phyloP scores from a whole-genome alignment of 2,113 vertebrate genomes.

The Pterocles gutturalis region DNA sequence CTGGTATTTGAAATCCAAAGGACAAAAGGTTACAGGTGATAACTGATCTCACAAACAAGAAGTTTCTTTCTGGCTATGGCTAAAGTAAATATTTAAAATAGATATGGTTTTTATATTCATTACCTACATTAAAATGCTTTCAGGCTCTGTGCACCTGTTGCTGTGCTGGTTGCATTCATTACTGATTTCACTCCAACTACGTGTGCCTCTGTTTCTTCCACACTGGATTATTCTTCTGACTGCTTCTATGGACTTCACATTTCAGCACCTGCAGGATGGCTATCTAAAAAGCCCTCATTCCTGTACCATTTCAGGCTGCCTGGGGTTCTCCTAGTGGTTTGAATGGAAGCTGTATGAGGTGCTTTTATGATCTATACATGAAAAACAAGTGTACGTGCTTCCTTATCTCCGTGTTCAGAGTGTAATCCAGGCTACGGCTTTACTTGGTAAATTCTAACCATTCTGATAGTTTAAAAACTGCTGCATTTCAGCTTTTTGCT shows the following conservation, averaged over 20 bases:
- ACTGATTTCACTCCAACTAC: background rate
- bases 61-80: background rate
- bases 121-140: background rate
- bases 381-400: background rate
- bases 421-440: background rate
- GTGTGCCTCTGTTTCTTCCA: background rate
- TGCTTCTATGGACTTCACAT: background rate
- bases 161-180: background rate
- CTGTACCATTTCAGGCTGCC: background rate
- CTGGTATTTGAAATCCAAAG: background rate
- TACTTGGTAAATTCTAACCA: background rate
- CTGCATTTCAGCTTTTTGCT: background rate
- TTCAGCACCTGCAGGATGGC: background rate
- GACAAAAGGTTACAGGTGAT: background rate
- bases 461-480: background rate
- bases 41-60: background rate
- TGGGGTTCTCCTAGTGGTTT: background rate
- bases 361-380: background rate
- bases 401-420: background rate
- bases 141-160: background rate
- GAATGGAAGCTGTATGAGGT: background rate
- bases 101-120: fast-evolving
- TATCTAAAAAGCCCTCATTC: background rate
- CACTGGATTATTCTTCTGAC: background rate
- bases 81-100: background rate